A percentile compares a stretch with the other conserved stretches of the same genome.
Conservation (phyloP, 2,113 vertebrate species). For the Hydrochoerus hydrochaeris region DNA sequence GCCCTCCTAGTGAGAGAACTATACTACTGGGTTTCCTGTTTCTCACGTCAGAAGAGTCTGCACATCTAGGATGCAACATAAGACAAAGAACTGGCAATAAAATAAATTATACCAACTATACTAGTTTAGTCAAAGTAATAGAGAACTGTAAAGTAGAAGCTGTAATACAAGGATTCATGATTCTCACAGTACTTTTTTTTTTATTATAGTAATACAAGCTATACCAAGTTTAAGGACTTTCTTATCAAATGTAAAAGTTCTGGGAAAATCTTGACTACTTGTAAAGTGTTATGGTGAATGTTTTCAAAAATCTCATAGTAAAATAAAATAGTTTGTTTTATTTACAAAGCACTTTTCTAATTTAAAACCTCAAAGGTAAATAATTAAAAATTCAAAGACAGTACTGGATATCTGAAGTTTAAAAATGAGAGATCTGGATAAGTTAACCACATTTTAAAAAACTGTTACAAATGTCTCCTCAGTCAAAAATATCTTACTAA, state of each 20-base stretch:
- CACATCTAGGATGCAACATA: not conserved
- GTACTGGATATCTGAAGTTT: not conserved
- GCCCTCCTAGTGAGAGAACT: too few species aligned
- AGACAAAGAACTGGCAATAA: not conserved
- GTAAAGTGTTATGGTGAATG: not conserved
- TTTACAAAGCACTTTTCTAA: not conserved
- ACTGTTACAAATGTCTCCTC: not conserved
- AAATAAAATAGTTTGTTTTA: not conserved
- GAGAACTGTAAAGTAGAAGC: not conserved
- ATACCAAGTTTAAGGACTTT: not conserved
- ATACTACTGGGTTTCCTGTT: not conserved
- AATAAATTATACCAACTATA: not conserved
- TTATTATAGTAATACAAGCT: not conserved
- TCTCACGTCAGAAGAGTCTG: too few species aligned
- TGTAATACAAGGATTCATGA: not conserved
- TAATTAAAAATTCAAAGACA: not conserved
- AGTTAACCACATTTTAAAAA: not conserved
- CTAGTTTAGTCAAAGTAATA: not conserved
- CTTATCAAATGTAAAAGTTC: not conserved
- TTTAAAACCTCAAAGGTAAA: not conserved
- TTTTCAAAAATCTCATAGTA: not conserved
- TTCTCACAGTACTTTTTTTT: not conserved
- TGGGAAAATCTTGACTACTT: not conserved
- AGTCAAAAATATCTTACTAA: slow-evolving; percentile 1
- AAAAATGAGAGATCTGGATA: not conserved